Conservation (phyloP, 2,888 invertebrate species). For the Euphydryas editha region DNA sequence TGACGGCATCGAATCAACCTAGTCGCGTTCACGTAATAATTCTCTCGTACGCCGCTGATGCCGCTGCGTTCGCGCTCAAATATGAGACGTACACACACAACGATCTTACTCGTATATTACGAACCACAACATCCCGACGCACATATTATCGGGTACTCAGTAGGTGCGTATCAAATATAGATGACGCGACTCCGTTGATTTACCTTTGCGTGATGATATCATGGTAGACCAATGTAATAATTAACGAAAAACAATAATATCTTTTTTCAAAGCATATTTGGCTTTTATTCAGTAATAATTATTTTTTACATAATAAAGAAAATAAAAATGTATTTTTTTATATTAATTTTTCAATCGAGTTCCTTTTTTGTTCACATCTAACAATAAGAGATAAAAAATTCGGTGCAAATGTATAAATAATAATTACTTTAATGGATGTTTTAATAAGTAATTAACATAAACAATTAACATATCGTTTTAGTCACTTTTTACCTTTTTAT, state of each 20-base stretch:
- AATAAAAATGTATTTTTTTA: too few relatives aligned
- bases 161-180: slow-evolving; percentile 54
- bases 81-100: slow-evolving; percentile 58
- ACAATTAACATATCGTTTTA: too few relatives aligned
- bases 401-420: too few relatives aligned
- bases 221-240: slow-evolving; percentile 14
- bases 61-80: slow-evolving; percentile 76
- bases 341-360: too few relatives aligned
- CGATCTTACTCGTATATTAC: slow-evolving; percentile 48
- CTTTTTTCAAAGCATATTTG: not conserved
- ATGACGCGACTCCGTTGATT: slow-evolving; percentile 53
- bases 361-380: too few relatives aligned
- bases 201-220: slow-evolving; percentile 53
- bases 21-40: slow-evolving; percentile 78
- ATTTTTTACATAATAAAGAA: too few relatives aligned
- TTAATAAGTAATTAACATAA: too few relatives aligned
- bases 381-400: too few relatives aligned
- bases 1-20: slow-evolving; percentile 74
- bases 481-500: too few relatives aligned
- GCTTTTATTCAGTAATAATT: not conserved
- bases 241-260: not conserved
- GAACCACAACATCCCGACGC: slow-evolving; percentile 51
- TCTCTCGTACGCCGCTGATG: slow-evolving; percentile 67
- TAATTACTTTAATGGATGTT: too few relatives aligned
- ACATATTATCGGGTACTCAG: slow-evolving; percentile 33